Conservation (phyloP, 2,888 invertebrate genomes). For the Heliconius erato region DNA sequence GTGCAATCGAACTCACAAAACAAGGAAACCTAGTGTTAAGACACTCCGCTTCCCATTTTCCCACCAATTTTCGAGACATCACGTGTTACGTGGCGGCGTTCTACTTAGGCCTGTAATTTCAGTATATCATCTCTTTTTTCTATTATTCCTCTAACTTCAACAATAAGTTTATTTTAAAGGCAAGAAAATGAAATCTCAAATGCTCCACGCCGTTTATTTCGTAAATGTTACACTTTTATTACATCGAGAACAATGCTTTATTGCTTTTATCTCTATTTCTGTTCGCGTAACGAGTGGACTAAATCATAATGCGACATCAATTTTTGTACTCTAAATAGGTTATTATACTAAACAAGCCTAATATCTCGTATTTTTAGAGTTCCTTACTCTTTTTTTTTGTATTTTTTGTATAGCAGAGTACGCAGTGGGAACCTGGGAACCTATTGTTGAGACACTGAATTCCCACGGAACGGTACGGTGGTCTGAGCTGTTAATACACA, state of each 20-base stretch:
- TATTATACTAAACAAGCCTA: conserved; percentile 10
- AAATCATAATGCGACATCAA: conserved; percentile 30
- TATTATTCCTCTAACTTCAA: conserved; percentile 20
- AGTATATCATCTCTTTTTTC: background rate
- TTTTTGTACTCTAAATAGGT: conserved; percentile 3
- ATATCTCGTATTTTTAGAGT: background rate
- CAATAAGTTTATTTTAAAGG: conserved; percentile 35
- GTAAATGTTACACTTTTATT: conserved; percentile 52
- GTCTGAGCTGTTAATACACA: too few species aligned
- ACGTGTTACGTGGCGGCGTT: background rate
- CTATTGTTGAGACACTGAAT: too few species aligned
- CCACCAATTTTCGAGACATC: background rate
- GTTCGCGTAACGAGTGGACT: conserved; percentile 33
- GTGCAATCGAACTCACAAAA: background rate
- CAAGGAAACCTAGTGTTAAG: background rate
- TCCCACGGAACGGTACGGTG: too few species aligned
- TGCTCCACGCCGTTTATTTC: conserved; percentile 48
- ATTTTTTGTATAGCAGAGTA: too few species aligned
- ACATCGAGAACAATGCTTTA: conserved; percentile 51
- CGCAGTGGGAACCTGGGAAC: too few species aligned
- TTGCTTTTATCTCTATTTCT: conserved; percentile 47
- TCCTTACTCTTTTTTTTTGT: background rate
- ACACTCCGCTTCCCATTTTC: background rate
- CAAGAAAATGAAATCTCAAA: conserved; percentile 48
- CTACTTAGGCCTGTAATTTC: background rate